Evolutionary conservation across 2,797 vertebrate genomes (phyloP).

Genomic region (Gymnopithys bicolor): DNA sequence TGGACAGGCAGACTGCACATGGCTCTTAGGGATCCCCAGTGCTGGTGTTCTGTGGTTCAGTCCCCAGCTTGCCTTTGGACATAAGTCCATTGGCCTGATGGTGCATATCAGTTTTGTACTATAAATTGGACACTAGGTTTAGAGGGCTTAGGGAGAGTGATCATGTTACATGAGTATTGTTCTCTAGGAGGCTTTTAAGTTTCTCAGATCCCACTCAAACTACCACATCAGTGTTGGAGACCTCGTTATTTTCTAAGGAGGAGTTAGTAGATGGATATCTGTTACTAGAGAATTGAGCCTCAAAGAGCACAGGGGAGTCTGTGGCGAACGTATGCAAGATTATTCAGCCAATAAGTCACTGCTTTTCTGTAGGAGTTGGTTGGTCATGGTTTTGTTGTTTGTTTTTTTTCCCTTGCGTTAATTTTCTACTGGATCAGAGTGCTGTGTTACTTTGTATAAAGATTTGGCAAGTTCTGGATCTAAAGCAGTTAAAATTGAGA

Average conservation of each 20-base stretch:
- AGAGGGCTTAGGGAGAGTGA: neutral
- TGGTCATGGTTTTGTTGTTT: neutral
- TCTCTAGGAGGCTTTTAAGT: neutral
- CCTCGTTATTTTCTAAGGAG: neutral
- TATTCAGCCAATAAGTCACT: neutral
- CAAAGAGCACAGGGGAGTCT: neutral
- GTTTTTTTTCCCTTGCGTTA: neutral
- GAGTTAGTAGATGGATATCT: neutral
- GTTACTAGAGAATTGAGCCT: neutral
- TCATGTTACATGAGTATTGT: neutral
- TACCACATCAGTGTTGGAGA: neutral
- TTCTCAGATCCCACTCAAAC: neutral
- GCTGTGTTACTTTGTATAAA: neutral
- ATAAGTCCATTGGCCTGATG: accelerated
- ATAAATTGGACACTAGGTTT: neutral
- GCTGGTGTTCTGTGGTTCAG: neutral
- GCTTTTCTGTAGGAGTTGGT: neutral
- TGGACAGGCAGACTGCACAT: neutral
- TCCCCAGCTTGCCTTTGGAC: neutral
- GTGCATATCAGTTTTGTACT: neutral
- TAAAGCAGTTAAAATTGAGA: neutral
- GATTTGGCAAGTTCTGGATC: accelerated
- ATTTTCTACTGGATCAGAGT: neutral
- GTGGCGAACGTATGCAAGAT: neutral
- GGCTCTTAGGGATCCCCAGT: neutral